A percentile compares a stretch with the other conserved stretches of the same genome.
Conservation (phyloP, 2,888 invertebrate genomes). For the Rotaria macrura region DNA sequence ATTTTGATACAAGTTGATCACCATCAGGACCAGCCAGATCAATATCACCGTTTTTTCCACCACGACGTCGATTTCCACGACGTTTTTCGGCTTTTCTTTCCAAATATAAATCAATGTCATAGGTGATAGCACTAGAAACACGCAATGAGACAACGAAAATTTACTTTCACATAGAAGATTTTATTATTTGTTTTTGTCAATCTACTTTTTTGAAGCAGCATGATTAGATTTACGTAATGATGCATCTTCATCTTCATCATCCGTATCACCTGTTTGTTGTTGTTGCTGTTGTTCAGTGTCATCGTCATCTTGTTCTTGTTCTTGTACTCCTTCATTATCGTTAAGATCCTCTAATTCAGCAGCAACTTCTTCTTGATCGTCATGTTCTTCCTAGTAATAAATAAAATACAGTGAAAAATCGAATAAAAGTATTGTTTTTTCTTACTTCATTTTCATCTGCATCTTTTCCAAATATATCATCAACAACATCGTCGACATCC, state of each 20-base stretch:
- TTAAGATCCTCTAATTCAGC: slow-evolving; percentile 1
- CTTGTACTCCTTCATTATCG: background rate
- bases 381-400: background rate
- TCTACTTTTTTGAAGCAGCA: background rate
- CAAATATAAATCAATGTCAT: background rate
- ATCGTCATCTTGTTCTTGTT: background rate
- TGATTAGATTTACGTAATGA: background rate
- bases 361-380: background rate
- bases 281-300: background rate
- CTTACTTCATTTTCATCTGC: background rate
- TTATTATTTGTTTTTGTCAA: too few species aligned
- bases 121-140: background rate
- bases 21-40: background rate
- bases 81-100: slow-evolving; percentile 13
- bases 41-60: background rate
- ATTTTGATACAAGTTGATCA: background rate
- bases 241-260: background rate
- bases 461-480: slow-evolving; percentile 8
- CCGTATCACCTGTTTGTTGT: background rate
- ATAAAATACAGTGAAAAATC: background rate
- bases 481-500: background rate
- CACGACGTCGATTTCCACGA: slow-evolving; percentile 2
- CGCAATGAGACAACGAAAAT: too few species aligned
- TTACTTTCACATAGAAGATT: too few species aligned
- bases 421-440: background rate